Percentiles rank a stretch among this genome's conserved stretches.
These are phyloP conservation scores for Trisateles emortualis DNA, from an alignment of 2,888 invertebrate species.

Conservation along the genomic window DNA sequence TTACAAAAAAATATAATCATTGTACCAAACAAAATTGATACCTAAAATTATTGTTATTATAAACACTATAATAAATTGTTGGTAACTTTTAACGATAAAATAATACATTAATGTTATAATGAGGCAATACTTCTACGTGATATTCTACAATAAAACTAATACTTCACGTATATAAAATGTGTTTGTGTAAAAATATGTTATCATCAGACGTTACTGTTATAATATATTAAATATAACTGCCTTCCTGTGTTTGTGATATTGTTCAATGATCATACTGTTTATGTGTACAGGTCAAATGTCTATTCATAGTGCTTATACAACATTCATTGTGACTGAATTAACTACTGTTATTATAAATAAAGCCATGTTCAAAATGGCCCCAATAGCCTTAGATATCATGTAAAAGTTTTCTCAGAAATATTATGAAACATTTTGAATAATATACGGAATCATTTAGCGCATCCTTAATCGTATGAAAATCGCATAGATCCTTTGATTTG, in stretches of 20 bases:
- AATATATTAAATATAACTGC: not conserved
- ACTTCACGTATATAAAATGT: not conserved
- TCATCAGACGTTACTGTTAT: not conserved
- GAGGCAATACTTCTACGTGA: conserved; percentile 3
- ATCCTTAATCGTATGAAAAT: too few species aligned
- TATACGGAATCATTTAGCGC: too few species aligned
- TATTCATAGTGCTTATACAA: not conserved
- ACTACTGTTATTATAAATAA: not conserved
- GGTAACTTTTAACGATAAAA: not conserved
- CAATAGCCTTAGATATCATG: not conserved
- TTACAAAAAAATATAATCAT: too few species aligned
- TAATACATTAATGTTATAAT: not conserved
- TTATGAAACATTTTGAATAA: too few species aligned
- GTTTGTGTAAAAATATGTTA: not conserved
- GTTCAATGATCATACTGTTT: conserved; percentile 1
- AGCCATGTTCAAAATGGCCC: not conserved
- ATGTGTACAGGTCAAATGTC: not conserved
- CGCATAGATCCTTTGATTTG: too few species aligned
- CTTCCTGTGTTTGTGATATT: conserved; percentile 2
- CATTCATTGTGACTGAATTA: not conserved
- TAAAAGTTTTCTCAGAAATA: too few species aligned
- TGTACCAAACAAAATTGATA: too few species aligned
- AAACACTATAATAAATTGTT: too few species aligned
- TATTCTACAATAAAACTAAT: not conserved
- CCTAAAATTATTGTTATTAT: too few species aligned